phyloP scores from a whole-genome alignment of 2,888 invertebrate genomes.

The Lasioglossum morio region DNA sequence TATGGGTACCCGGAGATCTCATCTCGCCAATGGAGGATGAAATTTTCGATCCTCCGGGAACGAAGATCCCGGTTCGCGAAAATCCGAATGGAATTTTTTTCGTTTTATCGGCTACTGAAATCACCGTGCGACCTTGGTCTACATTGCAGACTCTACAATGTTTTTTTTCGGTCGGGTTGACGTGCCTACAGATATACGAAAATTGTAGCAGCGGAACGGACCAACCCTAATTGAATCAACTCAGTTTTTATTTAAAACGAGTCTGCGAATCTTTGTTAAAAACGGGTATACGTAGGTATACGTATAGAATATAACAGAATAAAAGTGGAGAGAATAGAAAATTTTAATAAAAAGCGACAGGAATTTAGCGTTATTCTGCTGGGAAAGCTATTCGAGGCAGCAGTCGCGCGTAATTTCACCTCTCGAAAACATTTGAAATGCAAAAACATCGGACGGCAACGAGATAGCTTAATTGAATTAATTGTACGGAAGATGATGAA shows the following conservation, averaged over 20 bases:
- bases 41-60: neutral
- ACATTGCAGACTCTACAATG: neutral
- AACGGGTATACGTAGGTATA: neutral
- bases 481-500: neutral
- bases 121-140: neutral
- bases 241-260: neutral
- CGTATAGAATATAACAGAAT: neutral
- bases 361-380: neutral
- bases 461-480: neutral
- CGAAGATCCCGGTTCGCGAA: neutral
- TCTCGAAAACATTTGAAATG: neutral
- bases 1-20: neutral
- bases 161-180: neutral
- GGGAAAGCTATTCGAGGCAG: neutral
- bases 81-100: neutral
- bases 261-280: neutral
- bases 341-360: neutral
- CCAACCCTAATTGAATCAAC: neutral
- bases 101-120: neutral
- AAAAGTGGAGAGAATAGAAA: neutral
- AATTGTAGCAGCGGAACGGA: neutral
- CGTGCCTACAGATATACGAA: neutral
- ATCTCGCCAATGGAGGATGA: neutral
- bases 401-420: neutral
- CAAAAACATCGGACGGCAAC: neutral